Base-by-base conservation (phyloP, 2,797 vertebrate species). In the Crenichthys baileyi region DNA sequence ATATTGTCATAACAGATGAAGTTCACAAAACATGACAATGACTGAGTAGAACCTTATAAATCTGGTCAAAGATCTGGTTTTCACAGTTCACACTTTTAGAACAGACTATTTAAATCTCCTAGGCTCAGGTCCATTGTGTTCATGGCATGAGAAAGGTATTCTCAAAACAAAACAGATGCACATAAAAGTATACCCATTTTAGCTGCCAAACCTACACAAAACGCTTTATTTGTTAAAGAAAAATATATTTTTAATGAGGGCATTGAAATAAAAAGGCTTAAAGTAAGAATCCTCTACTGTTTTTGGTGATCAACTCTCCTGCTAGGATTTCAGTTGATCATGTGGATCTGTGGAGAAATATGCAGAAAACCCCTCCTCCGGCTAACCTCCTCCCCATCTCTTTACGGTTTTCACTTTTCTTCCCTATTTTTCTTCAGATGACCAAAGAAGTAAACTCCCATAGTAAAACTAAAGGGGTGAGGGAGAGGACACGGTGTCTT, bases 401-500 rank as follows among this genome's bases (percentile, higher is more conserved):
- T 85, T 85, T 85, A 77, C 83, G 78, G 67, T 58, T 85, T 83
- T 82, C 36, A 73, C 76, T 81, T 81, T 81, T 86, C 82, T 81
- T 55, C 39, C 39, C 36, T 44, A 75, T 86, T 80, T 77, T 86
- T 76, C 78, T 83, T 88, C 46, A 92, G 91, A 96, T 91, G 90
- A 90, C 79, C 80, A 77, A 83, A 88, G 75, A 86, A 87, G 83
- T 77, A 85, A 83, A 31, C 73, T 82, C 79, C 78, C 80, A 76
- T 18, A 61, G 93, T 93, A 95, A 96, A 96, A 94, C 93, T 91
- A 68, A 31, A 44, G 96, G 96, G 97, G 97, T 98, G 96, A 98
- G 93, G 95, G 95, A 95, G 96, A 97, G 97, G 97, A 97, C 97
- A 97, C 89, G 82, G 87, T 94, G 96, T 96, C 97, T 97, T 97